Percentiles rank a stretch among this genome's conserved stretches.
Evolutionary conservation across 2,113 vertebrate species (phyloP).

Genomic region (Riparia riparia): DNA sequence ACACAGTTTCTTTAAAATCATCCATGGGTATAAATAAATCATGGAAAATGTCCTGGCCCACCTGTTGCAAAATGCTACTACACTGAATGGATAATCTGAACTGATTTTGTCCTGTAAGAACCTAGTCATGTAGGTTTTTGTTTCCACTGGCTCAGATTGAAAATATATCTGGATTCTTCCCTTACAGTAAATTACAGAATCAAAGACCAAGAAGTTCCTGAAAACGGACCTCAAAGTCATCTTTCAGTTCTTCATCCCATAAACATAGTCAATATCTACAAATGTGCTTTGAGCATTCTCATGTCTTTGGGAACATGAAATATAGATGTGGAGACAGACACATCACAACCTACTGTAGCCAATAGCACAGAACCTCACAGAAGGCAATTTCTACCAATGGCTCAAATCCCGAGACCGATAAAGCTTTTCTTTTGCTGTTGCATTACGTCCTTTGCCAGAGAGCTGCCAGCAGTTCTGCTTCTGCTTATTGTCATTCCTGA

Average conservation of each 20-base stretch:
- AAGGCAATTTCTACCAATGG: neutral
- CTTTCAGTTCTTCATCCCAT: neutral
- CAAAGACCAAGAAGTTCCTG: neutral
- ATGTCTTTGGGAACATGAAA: accelerated
- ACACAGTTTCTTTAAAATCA: neutral
- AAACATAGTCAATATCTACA: neutral
- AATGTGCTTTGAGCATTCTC: neutral
- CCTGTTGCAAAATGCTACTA: neutral
- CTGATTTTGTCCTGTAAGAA: neutral
- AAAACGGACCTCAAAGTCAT: neutral
- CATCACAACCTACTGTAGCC: neutral
- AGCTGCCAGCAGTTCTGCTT: neutral
- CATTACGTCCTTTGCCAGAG: neutral
- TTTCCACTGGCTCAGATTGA: neutral
- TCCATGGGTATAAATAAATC: neutral
- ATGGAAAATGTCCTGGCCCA: neutral
- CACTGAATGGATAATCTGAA: neutral
- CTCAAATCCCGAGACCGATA: neutral
- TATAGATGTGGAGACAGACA: neutral
- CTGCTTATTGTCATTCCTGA: neutral
- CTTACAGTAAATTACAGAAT: neutral
- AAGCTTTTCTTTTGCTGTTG: neutral
- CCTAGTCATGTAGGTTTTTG: neutral
- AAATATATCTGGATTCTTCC: neutral
- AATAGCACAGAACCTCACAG: neutral